These are phyloP conservation scores for Rutpela maculata DNA, from an alignment of 2,888 invertebrate species.

Conservation along the genomic window DNA sequence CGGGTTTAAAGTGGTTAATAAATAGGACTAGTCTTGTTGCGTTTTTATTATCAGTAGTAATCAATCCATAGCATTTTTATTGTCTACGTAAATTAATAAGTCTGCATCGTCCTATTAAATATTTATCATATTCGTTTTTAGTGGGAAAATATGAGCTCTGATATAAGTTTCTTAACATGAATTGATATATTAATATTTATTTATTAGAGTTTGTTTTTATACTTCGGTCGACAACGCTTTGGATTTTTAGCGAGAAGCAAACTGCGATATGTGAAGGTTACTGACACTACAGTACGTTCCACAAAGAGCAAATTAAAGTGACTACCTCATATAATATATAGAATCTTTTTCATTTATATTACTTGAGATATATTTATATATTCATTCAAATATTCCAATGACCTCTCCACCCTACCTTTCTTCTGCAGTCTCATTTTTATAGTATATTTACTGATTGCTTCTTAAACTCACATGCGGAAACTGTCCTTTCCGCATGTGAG, in stretches of 20 bases:
- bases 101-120: not conserved
- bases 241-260: not conserved
- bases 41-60: not conserved
- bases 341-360: no score
- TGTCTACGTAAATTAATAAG: conserved; percentile 15
- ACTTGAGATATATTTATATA: no score
- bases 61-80: conserved; percentile 13
- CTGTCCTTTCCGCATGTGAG: no score
- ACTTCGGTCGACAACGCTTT: not conserved
- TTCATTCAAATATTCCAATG: no score
- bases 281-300: no score
- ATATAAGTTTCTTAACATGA: not conserved
- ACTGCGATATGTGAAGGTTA: no score
- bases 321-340: no score
- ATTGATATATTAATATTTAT: not conserved
- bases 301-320: no score
- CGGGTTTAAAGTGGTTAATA: conserved; percentile 28
- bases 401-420: no score
- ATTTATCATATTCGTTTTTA: not conserved
- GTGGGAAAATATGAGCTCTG: not conserved
- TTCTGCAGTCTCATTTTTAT: no score
- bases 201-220: not conserved
- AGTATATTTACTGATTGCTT: no score
- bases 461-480: no score
- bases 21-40: conserved; percentile 35